Base-by-base conservation (phyloP, 2,888 invertebrate genomes). In the Pollenia angustigena region DNA sequence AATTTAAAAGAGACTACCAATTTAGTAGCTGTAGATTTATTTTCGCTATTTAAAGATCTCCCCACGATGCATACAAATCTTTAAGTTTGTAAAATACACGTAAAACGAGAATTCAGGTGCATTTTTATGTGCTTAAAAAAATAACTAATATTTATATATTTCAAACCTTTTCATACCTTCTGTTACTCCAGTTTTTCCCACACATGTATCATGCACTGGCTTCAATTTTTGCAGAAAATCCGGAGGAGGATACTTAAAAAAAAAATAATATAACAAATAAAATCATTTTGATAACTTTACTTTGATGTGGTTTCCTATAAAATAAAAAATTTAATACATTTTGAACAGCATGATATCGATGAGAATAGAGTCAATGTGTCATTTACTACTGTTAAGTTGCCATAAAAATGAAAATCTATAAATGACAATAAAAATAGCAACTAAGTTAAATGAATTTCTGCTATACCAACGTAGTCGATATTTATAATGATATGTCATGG, bases 161-260 rank as follows among this genome's bases (percentile, higher is more conserved):
- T 8, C 18, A 32, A 32, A 4, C 6, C 4, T 32, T 32, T 32
- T 71, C 83, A 87, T 88, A 92, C 92, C 92, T 88, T 92, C 91
- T 14, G 91, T 92, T 23, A 90, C 92, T 66, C 91, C 90, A 0
- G 91, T 92, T 81, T 92, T 92, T 32, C 79, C 44, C 18, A 92
- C 90, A 69, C 92, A 92, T 16, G 85, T 86, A 78, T 90, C 90
- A 76, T 91, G 91, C 0, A 91, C 88, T 0, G 92, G 91, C 52
- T 87, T 87, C 66, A 92, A 40, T 42, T 76, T 78, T 85, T 89
- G 85, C 42, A 92, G 58, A 46, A 92, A 32, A 62, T 90, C 91
- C 23, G 90, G 91, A 9, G 91, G 92, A 1, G 92, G 92, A 85
- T 91, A 92, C 92, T 92, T 78, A 4, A 81, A 83, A 58, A 44